Evolutionary conservation across 64 coral and sea anemone species (phyloP), one percentile per base, ranked within the genome.

Genomic region (Acropora yongei): DNA sequence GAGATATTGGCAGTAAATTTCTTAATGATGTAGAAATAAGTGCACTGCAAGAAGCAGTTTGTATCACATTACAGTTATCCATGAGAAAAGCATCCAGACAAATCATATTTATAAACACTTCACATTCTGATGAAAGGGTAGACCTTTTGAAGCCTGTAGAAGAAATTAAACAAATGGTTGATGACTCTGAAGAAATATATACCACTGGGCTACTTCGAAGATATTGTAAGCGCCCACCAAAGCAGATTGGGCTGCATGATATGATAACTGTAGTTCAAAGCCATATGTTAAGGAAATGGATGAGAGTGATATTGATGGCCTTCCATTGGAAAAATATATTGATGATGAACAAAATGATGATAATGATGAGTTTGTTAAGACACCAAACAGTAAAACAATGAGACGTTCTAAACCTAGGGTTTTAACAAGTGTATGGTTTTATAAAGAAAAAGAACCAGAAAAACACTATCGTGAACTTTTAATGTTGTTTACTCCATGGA

Each of bases 221-320:
- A 79, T 79, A 79, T 79, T 79, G 77, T 47, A 74, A 89, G 51
- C 87, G 73, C 40, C 74, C 76, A 75, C 73, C 39, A 78, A 89
- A 30, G 30, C 30, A 90, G 80, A 82, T 66, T 82, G 80, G 80
- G 80, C 80, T 82, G 80, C 80, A 82, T 82, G 80, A 61, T 90
- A 90, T 79, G 78, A 80, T 76, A 73, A 79, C 48, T 79, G 77
- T 50, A 79, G 48, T 79, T 46, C 58, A 80, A 90, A 90, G 77
- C 88, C 88, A 80, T 90, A 90, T 90, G 46, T 83, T 86, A 91
- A 91, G 75, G 78, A 82, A 91, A 83, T 80, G 44, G 40, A 90
- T 89, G 76, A 89, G 53, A 50, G 57, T 57, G 88, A 89, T 55
- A 78, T 80, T 89, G 57, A 9, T 55, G 4, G 9, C 4, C 30